Evolutionary conservation across 1,140 invertebrate species (phyloP), one percentile per base, ranked within the genome.

Genomic region (Telenomus remus): DNA sequence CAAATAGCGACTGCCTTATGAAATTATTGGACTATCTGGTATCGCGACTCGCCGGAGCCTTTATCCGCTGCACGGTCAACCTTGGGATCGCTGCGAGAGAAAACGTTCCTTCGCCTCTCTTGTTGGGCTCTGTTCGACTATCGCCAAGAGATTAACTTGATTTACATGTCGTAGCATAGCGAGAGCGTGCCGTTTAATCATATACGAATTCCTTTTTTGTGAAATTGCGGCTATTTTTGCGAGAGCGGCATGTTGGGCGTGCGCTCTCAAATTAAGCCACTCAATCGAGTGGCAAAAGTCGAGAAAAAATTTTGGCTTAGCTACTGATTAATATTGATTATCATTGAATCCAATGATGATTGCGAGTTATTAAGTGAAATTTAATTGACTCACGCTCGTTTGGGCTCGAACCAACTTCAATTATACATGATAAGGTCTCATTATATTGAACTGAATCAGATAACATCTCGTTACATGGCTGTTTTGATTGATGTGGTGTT

Each of bases 21-120:
- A 74, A 76, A 79, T 79, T 75, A 79, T 79, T 79, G 69, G 78
- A 57, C 73, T 79, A 79, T 76, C 78, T 79, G 53, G 64, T 76
- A 79, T 76, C 73, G 70, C 78, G 73, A 73, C 73, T 73, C 56
- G 61, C 46, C 65, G 55, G 69, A 76, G 69, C 73, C 73, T 73
- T 73, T 76, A 76, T 73, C 51, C 48, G 35, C 46, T 48, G 19
- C 57, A 19, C 64, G 64, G 46, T 16, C 69, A 76, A 76, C 69
- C 73, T 79, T 79, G 77, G 72, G 13, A 50, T 53, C 50, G 47
- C 47, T 47, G 57, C 63, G 19, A 55, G 57, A 55, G 56, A 61
- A 71, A 72, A 69, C 66, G 66, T 35, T 63, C 47, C n/a, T 53
- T 53, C 48, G 55, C 51, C 19, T 27, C 19, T 27, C 64, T 65